Conservation (phyloP, 2,113 vertebrate genomes). For the Atractosteus spatula region DNA sequence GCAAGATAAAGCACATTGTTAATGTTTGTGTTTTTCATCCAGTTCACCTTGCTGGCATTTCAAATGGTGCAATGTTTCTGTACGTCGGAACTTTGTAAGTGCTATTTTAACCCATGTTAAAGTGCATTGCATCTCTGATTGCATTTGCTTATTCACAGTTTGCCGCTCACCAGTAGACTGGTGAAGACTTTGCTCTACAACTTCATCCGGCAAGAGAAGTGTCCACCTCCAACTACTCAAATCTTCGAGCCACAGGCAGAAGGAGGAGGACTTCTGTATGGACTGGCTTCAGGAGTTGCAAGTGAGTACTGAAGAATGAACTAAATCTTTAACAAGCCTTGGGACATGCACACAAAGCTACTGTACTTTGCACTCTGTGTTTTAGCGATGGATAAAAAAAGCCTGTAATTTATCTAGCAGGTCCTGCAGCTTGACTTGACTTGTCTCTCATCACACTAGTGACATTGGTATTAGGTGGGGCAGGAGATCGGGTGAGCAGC, state of each 20-base stretch:
- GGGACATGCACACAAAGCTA: no score
- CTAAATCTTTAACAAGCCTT: no score
- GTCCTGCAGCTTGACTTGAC: no score
- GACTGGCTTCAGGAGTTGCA: conserved; percentile 92
- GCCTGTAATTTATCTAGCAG: no score
- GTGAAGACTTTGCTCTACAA: conserved; percentile 97
- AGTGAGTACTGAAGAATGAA: conserved; percentile 69
- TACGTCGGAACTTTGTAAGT: not conserved
- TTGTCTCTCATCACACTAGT: no score
- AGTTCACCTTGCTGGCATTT: not conserved
- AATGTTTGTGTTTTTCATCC: no score
- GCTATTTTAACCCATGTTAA: no score
- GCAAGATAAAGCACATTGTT: no score
- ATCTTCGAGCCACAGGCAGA: conserved; percentile 81
- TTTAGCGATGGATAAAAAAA: no score
- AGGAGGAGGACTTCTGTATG: conserved; percentile 86
- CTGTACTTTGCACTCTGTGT: no score
- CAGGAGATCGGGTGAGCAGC: no score
- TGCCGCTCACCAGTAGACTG: conserved; percentile 88
- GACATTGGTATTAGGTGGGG: no score
- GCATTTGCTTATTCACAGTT: conserved; percentile 57
- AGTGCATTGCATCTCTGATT: not conserved
- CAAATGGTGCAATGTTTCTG: not conserved
- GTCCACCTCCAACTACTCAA: conserved; percentile 79
- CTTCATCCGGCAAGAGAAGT: conserved; percentile 96